Percentiles rank a stretch among this genome's conserved stretches.
Conservation (phyloP, 2,888 invertebrate species). For the Apomyelois bistriatella region DNA sequence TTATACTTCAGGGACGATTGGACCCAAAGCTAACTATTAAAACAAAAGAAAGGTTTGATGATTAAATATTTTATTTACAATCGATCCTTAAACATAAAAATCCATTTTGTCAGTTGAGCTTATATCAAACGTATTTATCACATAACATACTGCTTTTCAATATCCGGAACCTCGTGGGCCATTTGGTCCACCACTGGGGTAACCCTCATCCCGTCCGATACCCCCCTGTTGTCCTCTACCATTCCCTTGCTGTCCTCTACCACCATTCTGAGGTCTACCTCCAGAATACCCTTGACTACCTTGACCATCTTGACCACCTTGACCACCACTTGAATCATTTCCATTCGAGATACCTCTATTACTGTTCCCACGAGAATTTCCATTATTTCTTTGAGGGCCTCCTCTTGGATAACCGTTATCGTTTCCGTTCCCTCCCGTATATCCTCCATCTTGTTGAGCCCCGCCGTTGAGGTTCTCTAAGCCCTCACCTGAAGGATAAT, state of each 20-base stretch:
- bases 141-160: conserved; percentile 23
- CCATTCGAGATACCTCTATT: background rate
- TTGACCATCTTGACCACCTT: too few species aligned
- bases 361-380: background rate
- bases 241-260: conserved; percentile 50
- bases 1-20: too few species aligned
- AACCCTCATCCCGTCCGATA: conserved; percentile 48
- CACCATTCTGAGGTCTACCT: conserved; percentile 31
- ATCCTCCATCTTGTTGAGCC: conserved; percentile 19
- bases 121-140: background rate
- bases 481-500: conserved; percentile 5
- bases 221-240: conserved; percentile 13
- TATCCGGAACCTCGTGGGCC: conserved; percentile 69
- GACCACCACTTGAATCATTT: conserved; percentile 13
- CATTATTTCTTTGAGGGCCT: conserved; percentile 19
- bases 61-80: conserved; percentile 18
- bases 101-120: conserved; percentile 8
- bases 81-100: background rate
- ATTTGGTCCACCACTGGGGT: conserved; percentile 63
- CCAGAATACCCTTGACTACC: conserved; percentile 34
- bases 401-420: conserved; percentile 29
- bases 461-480: conserved; percentile 14
- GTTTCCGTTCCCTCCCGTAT: conserved; percentile 19
- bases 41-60: conserved; percentile 13
- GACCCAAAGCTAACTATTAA: background rate